Evolutionary conservation across 2,888 invertebrate genomes (phyloP), one percentile per base, ranked within the genome.

Genomic region (Perizoma flavofasciatum): DNA sequence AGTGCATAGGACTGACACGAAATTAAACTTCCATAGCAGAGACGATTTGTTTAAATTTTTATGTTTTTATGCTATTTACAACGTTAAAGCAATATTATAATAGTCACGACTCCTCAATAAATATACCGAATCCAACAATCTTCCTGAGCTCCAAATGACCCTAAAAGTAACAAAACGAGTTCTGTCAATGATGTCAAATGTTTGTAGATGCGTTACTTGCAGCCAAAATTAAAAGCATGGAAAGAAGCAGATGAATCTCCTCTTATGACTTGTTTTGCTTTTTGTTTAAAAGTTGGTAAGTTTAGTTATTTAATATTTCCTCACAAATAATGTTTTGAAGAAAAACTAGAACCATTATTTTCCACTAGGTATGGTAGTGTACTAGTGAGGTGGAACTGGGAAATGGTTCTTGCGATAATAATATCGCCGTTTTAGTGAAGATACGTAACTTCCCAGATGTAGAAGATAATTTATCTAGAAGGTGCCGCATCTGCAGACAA

Each of bases 91-190:
- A 35, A 37, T 55, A 59, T 51, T 55, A 62, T 55, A 59, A 55
- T 55, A 62, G 58, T 52, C 62, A 59, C 62, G 62, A 40, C 55
- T 55, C 49, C 45, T 5, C 49, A 44, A 58, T 62, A 62, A 62
- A 59, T 62, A 49, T 11, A 54, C 58, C 48, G 58, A 62, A 62
- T 62, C 58, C 58, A 35, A 62, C 48, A 49, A 58, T 57, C 61
- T 59, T 46, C 48, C 39, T 6, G 39, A 51, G 49, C 54, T 58
- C 55, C 35, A 41, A 62, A 62, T 62, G 58, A 62, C 58, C 58
- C 57, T 58, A 44, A 52, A 50, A 22, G 61, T 49, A 60, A 61
- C 56, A 50, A 53, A 53, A 53, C 49, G 52, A 49, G n/a, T 49
- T 1, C 11, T 3, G 45, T 49, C 56, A 40, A 22, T 22, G 61